phyloP scores from a whole-genome alignment of 2,888 invertebrate species.

The Napeogenes sylphis region DNA sequence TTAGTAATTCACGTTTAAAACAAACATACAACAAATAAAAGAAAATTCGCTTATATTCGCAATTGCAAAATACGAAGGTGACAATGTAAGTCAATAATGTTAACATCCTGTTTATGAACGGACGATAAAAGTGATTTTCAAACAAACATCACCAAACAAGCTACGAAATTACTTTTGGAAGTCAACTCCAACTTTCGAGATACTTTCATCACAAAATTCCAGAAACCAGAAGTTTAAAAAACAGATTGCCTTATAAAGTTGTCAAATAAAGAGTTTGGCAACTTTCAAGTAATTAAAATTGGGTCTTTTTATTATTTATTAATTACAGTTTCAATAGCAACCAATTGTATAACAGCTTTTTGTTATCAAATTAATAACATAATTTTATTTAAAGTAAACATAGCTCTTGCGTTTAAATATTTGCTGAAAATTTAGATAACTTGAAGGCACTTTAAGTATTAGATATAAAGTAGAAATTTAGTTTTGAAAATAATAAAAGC shows the following conservation, averaged over 20 bases:
- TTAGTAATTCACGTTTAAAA: background rate
- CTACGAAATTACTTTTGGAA: conserved; percentile 17
- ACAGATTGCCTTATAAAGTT: conserved; percentile 8
- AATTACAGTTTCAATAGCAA: background rate
- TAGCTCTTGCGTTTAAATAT: too few relatives aligned
- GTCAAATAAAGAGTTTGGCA: conserved; percentile 1
- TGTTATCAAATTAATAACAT: too few relatives aligned
- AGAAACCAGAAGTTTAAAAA: conserved; percentile 14
- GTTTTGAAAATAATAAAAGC: background rate
- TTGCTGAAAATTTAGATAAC: too few relatives aligned
- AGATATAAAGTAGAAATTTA: too few relatives aligned
- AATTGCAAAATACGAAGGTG: background rate
- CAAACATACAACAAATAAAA: conserved; percentile 1
- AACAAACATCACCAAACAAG: conserved; percentile 15
- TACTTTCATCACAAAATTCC: conserved; percentile 1
- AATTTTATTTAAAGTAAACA: too few relatives aligned
- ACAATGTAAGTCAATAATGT: conserved; percentile 5
- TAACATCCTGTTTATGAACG: conserved; percentile 5
- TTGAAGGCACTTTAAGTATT: too few relatives aligned
- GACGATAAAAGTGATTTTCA: conserved; percentile 12
- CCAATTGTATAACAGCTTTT: background rate
- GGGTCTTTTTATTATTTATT: background rate
- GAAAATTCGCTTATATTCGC: background rate
- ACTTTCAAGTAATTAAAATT: conserved; percentile 10
- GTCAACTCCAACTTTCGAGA: conserved; percentile 12